Evolutionary conservation across 2,888 invertebrate species (phyloP).

Genomic region (Phlogophora meticulosa): DNA sequence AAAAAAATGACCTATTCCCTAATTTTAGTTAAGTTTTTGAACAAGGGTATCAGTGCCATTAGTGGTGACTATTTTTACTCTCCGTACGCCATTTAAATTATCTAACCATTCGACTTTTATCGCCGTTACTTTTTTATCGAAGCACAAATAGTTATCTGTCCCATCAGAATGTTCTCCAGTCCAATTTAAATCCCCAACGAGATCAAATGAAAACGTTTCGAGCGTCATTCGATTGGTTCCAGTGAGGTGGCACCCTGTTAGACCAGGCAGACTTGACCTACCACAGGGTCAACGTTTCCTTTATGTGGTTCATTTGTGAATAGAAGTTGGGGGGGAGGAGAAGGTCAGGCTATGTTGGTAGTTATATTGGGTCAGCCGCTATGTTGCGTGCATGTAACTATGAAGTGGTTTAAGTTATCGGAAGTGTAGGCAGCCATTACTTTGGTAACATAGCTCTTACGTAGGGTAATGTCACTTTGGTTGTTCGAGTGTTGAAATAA

Average conservation of each 20-base stretch:
- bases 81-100: conserved; percentile 3
- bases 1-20: too few relatives aligned
- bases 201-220: conserved; percentile 73
- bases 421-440: conserved; percentile 19
- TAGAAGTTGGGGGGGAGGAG: conserved; percentile 42
- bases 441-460: neutral
- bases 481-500: too few relatives aligned
- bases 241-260: conserved; percentile 57
- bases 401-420: conserved; percentile 57
- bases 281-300: conserved; percentile 50
- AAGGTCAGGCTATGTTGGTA: conserved; percentile 67
- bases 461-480: too few relatives aligned
- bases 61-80: too few relatives aligned
- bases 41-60: too few relatives aligned
- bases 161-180: conserved; percentile 60
- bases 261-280: conserved; percentile 68
- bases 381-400: conserved; percentile 70
- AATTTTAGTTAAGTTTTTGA: too few relatives aligned
- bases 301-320: conserved; percentile 62
- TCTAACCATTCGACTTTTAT: conserved; percentile 6
- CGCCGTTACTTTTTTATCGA: conserved; percentile 39
- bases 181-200: conserved; percentile 71
- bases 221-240: conserved; percentile 70
- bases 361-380: conserved; percentile 71
- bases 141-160: conserved; percentile 51